Evolutionary conservation across 2,113 vertebrate species (phyloP).

Genomic region (Pachypanchax playfairii): DNA sequence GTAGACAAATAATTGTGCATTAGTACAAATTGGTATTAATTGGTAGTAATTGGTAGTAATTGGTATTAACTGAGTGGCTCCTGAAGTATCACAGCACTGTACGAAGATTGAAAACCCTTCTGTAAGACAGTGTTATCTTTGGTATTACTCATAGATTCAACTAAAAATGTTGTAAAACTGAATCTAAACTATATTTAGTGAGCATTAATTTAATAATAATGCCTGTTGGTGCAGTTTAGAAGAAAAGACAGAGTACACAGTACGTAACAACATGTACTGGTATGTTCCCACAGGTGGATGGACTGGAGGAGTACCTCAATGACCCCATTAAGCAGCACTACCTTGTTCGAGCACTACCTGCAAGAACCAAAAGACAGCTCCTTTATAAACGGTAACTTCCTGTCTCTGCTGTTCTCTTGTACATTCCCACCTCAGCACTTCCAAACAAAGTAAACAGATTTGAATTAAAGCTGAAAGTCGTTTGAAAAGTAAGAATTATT

Average conservation of each 20-base stretch:
- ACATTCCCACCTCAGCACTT: no score
- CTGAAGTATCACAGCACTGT: no score
- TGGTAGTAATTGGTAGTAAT: no score
- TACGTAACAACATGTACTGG: not conserved
- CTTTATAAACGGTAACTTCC: conserved; percentile 87
- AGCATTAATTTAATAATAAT: not conserved
- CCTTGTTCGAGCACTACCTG: conserved; percentile 85
- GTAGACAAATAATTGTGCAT: no score
- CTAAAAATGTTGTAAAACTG: no score
- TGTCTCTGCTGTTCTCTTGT: not conserved
- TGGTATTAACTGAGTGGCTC: no score
- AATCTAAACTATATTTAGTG: no score
- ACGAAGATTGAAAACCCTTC: no score
- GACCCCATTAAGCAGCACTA: conserved; percentile 89
- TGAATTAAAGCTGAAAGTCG: not conserved
- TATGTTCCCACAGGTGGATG: conserved; percentile 83
- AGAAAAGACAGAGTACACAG: not conserved
- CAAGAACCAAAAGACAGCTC: conserved; percentile 86
- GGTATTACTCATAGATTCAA: no score
- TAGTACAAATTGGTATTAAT: no score
- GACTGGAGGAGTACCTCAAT: conserved; percentile 87
- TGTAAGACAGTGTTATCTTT: no score
- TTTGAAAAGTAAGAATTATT: not conserved
- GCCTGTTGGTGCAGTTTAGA: not conserved
- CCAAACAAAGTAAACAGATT: no score